Conservation (phyloP, 2,797 vertebrate genomes). For the Chromis chromis region DNA sequence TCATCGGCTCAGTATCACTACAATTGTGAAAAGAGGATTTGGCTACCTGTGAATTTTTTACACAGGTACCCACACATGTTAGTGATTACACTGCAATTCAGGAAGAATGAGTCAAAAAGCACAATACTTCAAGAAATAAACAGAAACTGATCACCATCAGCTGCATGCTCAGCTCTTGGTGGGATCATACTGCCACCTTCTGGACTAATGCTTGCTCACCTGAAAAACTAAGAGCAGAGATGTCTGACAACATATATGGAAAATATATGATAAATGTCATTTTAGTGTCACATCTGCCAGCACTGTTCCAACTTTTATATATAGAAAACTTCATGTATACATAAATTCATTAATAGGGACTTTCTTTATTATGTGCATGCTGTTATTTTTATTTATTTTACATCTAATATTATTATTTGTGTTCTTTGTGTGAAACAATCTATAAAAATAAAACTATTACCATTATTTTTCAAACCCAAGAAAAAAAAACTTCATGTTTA, state of each 20-base stretch:
- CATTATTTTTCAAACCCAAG: too few relatives aligned
- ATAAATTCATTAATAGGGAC: too few relatives aligned
- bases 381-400: too few relatives aligned
- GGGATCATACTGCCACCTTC: constrained; percentile 63
- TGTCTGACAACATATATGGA: background rate
- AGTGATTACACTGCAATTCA: background rate
- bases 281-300: too few relatives aligned
- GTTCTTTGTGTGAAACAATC: too few relatives aligned
- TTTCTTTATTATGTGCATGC: background rate
- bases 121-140: constrained; percentile 4
- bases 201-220: constrained; percentile 48
- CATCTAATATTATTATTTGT: background rate
- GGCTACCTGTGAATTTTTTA: background rate
- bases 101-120: background rate
- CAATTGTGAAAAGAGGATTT: background rate
- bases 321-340: too few relatives aligned
- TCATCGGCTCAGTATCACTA: constrained; percentile 18
- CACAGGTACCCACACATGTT: background rate
- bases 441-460: too few relatives aligned
- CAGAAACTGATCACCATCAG: background rate
- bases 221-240: background rate
- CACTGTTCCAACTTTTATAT: too few relatives aligned
- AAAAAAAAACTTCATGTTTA: too few relatives aligned
- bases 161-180: background rate
- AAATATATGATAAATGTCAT: too few relatives aligned